Percentiles rank a stretch among this genome's conserved stretches.
Evolutionary conservation across 2,113 vertebrate genomes (phyloP).

Genomic region (Corythaeola cristata): DNA sequence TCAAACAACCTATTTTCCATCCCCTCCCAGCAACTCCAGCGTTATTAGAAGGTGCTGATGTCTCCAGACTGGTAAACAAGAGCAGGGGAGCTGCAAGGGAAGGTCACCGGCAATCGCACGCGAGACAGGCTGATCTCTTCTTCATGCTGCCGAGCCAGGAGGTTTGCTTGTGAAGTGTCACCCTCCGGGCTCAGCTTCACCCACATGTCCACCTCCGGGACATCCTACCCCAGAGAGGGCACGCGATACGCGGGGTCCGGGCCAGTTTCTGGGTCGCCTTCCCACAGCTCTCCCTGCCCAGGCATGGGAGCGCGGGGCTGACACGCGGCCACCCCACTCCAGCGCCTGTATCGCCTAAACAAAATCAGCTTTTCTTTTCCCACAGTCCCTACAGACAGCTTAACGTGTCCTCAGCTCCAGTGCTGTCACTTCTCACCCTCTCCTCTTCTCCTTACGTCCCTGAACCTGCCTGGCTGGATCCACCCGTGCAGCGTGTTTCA

Average conservation of each 20-base stretch:
- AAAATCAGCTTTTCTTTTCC: neutral
- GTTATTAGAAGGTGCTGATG: neutral
- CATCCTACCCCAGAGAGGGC: neutral
- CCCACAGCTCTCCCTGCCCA: neutral
- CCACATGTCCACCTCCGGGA: neutral
- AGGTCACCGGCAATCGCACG: neutral
- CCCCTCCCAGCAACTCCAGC: neutral
- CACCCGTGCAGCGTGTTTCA: neutral
- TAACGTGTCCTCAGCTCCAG: neutral
- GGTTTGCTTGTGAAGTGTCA: neutral
- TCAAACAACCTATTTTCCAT: neutral
- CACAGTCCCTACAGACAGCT: neutral
- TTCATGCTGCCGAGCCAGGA: neutral
- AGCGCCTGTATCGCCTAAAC: neutral
- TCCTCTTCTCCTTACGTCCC: neutral
- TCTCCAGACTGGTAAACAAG: neutral
- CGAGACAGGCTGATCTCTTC: neutral
- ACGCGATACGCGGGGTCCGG: fast-evolving
- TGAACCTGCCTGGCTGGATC: neutral
- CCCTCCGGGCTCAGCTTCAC: neutral
- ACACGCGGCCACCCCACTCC: neutral
- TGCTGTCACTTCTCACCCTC: neutral
- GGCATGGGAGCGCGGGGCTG: fast-evolving
- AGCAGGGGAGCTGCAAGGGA: neutral
- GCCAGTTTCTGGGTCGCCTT: neutral